phyloP scores from a whole-genome alignment of 2,113 vertebrate genomes.

The Psittacus erithacus region DNA sequence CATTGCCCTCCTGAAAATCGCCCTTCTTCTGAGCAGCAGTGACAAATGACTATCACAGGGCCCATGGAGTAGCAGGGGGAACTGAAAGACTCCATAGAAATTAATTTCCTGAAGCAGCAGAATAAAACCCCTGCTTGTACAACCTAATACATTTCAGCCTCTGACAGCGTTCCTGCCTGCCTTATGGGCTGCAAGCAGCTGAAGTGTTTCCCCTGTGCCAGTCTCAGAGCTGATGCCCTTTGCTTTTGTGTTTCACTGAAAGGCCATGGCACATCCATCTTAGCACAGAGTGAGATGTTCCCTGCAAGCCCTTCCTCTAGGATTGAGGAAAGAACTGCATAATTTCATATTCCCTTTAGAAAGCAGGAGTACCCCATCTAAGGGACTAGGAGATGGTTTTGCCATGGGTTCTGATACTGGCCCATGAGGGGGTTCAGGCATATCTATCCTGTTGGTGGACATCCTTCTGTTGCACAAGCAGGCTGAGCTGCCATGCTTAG shows the following conservation, averaged over 20 bases:
- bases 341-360: neutral
- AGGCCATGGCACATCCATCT: neutral
- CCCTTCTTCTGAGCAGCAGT: neutral
- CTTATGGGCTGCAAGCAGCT: neutral
- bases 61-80: neutral
- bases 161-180: neutral
- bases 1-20: neutral
- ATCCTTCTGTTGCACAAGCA: fast-evolving
- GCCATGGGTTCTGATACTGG: neutral
- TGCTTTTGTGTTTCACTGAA: neutral
- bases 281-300: fast-evolving
- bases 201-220: neutral
- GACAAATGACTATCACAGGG: constrained; percentile 31
- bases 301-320: neutral
- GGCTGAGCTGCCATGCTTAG: neutral
- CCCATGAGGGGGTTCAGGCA: neutral
- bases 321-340: neutral
- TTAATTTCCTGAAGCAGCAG: constrained; percentile 14
- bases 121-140: neutral
- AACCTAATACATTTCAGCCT: neutral
- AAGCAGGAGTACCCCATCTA: fast-evolving
- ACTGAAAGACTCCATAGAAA: neutral
- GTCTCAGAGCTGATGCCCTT: neutral
- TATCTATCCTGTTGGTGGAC: fast-evolving
- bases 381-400: neutral